Conservation (phyloP, 2,888 invertebrate genomes). For the Caenorhabditis sp. region DNA sequence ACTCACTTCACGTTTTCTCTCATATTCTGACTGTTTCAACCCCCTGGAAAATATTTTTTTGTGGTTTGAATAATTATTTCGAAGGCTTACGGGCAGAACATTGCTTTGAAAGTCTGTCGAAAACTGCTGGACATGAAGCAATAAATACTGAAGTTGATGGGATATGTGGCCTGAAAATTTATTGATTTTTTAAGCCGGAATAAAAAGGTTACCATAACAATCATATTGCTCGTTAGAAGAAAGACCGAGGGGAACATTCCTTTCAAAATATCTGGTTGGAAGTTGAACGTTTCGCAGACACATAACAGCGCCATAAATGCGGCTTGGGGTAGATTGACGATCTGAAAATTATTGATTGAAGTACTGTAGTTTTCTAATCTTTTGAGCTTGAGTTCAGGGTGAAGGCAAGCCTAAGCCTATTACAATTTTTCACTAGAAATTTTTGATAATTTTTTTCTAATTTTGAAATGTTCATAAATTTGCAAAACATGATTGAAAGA, state of each 20-base stretch:
- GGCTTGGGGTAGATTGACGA: slow-evolving; percentile 74
- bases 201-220: slow-evolving; percentile 79
- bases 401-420: no score
- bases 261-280: slow-evolving; percentile 54
- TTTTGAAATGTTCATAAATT: no score
- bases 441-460: no score
- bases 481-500: no score
- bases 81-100: slow-evolving; percentile 74
- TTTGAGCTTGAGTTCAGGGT: no score
- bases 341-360: no score
- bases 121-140: slow-evolving; percentile 90
- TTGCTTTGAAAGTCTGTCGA: slow-evolving; percentile 86
- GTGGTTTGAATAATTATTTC: neutral
- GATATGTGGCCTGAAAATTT: slow-evolving; percentile 79
- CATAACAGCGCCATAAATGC: slow-evolving; percentile 58
- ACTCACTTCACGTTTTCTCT: slow-evolving; percentile 26
- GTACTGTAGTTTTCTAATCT: no score
- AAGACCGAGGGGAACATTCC: slow-evolving; percentile 60
- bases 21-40: slow-evolving; percentile 15
- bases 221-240: slow-evolving; percentile 77
- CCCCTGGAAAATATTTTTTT: slow-evolving; percentile 4
- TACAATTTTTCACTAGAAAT: no score
- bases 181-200: neutral
- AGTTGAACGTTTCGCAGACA: slow-evolving; percentile 63
- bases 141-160: slow-evolving; percentile 89